Evolutionary conservation across 2,797 vertebrate genomes (phyloP).

Genomic region (Phoxinus dragarum): DNA sequence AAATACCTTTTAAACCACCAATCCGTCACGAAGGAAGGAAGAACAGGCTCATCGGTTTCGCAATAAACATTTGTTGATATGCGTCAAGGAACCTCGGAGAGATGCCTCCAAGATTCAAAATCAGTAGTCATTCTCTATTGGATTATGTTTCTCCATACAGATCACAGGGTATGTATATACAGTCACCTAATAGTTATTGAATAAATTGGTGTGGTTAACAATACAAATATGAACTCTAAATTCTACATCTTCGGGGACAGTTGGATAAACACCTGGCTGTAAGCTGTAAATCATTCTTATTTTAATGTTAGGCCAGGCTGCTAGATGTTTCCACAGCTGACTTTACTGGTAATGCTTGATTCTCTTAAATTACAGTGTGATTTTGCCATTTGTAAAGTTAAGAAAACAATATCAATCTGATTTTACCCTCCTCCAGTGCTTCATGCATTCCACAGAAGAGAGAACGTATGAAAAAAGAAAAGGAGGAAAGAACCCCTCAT

Average conservation of each 20-base stretch:
- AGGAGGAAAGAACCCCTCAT: conserved; percentile 51
- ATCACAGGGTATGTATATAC: not conserved
- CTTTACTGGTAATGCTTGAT: conserved; percentile 62
- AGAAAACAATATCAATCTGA: conserved; percentile 71
- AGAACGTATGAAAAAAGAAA: conserved; percentile 52
- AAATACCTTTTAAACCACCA: conserved; percentile 53
- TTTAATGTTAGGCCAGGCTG: not conserved
- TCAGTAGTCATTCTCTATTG: conserved; percentile 63
- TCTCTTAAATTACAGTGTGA: conserved; percentile 70
- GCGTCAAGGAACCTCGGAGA: conserved; percentile 64
- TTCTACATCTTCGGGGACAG: conserved; percentile 3
- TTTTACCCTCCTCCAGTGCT: conserved; percentile 46
- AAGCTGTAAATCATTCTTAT: conserved; percentile 13
- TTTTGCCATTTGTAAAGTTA: conserved; percentile 69
- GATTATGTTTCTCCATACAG: not conserved
- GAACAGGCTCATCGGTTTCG: conserved; percentile 73
- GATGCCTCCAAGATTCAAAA: conserved; percentile 47
- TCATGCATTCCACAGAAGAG: conserved; percentile 62
- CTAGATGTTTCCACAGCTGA: conserved; percentile 59
- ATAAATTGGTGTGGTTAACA: conserved; percentile 24
- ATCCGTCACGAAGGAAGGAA: conserved; percentile 58
- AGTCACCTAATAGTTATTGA: conserved; percentile 3
- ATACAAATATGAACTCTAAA: conserved; percentile 14
- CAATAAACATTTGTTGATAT: conserved; percentile 74
- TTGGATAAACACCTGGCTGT: not conserved